Percentiles rank a stretch among this genome's conserved stretches.
Conservation (phyloP, 2,888 invertebrate species). For the Cheilosia vulpina region DNA sequence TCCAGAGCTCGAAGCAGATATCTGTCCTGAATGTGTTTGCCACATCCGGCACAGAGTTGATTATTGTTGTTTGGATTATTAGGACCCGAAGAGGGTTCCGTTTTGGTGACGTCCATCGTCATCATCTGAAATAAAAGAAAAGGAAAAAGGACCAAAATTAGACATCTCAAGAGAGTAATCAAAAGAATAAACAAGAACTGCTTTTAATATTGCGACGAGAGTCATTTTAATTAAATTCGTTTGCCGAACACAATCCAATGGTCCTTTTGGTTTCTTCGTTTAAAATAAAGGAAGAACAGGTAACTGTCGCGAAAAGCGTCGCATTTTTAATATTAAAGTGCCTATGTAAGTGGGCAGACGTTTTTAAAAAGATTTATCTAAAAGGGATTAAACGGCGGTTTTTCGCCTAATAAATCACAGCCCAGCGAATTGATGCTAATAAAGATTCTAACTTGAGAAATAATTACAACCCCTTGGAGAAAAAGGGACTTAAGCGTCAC, state of each 20-base stretch:
- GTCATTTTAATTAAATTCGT: conserved; percentile 63
- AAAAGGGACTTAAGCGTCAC: conserved; percentile 60
- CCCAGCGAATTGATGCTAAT: conserved; percentile 46
- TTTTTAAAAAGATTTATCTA: conserved; percentile 45
- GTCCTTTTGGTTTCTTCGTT: conserved; percentile 56
- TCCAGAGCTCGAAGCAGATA: conserved; percentile 96
- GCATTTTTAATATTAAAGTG: conserved; percentile 9
- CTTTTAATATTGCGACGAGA: conserved; percentile 46
- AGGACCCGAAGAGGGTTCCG: conserved; percentile 85
- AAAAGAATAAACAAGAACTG: conserved; percentile 44
- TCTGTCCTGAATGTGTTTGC: conserved; percentile 96
- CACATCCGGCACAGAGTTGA: conserved; percentile 96
- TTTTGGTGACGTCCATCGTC: conserved; percentile 95
- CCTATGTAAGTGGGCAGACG: background rate
- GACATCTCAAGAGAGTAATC: conserved; percentile 60
- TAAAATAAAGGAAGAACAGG: conserved; percentile 35
- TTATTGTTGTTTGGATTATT: conserved; percentile 83
- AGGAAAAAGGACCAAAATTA: conserved; percentile 39
- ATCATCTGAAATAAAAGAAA: conserved; percentile 84
- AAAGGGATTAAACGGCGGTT: conserved; percentile 59
- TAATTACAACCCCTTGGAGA: conserved; percentile 55
- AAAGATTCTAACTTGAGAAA: conserved; percentile 64
- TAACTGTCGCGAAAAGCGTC: conserved; percentile 26
- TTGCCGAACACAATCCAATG: conserved; percentile 33
- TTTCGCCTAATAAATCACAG: conserved; percentile 65